These are phyloP conservation scores for Falco novaeseelandiae DNA, from an alignment of 2,797 vertebrate genomes.

Conservation along the genomic window DNA sequence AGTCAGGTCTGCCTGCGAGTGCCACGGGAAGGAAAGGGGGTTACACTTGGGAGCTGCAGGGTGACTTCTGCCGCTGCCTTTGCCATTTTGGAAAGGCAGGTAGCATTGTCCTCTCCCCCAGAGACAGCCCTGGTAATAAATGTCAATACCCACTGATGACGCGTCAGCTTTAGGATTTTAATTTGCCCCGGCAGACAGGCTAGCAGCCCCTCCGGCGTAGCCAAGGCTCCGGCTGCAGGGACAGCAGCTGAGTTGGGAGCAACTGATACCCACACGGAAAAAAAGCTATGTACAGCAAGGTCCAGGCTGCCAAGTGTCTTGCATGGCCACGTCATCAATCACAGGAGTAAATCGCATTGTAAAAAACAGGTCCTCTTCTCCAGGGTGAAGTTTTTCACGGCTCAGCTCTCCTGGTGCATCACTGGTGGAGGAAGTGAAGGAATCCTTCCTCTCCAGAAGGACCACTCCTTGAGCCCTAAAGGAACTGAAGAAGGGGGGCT, in stretches of 20 bases:
- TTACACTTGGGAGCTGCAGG: background rate
- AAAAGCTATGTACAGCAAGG: rapidly evolving
- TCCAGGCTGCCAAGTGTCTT: background rate
- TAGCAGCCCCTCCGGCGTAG: background rate
- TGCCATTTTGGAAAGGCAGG: background rate
- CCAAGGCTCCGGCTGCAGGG: background rate
- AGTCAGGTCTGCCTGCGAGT: background rate
- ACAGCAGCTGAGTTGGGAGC: background rate
- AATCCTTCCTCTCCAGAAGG: background rate
- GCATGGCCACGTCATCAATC: background rate
- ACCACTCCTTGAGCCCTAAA: background rate
- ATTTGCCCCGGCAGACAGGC: background rate
- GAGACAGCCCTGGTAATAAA: background rate
- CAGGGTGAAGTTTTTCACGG: background rate
- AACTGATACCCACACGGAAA: background rate
- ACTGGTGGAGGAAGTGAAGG: background rate
- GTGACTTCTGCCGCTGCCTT: background rate
- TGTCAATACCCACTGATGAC: background rate
- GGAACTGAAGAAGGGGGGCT: background rate
- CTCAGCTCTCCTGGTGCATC: background rate
- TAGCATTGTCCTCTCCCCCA: background rate
- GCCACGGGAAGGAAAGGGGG: background rate
- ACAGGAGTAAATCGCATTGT: rapidly evolving
- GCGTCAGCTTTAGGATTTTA: background rate
- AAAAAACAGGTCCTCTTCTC: background rate